phyloP scores from a whole-genome alignment of 2,113 vertebrate species.

The Forbesichthys papilliferus region DNA sequence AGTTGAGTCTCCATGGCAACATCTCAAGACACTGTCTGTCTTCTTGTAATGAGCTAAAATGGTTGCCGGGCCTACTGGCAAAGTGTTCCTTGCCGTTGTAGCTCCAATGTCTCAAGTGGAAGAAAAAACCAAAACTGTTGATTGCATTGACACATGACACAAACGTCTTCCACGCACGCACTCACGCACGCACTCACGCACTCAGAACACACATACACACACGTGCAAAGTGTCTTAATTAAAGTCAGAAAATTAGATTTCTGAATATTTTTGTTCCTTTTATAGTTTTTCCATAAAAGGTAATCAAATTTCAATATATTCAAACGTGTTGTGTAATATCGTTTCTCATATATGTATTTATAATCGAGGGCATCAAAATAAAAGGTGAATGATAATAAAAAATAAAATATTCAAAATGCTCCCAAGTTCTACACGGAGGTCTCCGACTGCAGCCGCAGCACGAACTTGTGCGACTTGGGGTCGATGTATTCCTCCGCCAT shows the following conservation, averaged over 20 bases:
- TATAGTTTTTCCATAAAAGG: background rate
- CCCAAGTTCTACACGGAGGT: constrained; percentile 84
- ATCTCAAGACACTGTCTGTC: background rate
- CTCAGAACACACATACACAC: background rate
- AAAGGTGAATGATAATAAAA: constrained; percentile 11
- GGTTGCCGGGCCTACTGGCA: background rate
- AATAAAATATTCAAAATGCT: constrained; percentile 4
- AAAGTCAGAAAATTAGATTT: background rate
- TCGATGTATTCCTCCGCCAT: constrained; percentile 93
- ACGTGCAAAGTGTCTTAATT: background rate
- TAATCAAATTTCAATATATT: constrained; percentile 41
- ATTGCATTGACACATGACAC: constrained; percentile 31
- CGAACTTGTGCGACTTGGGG: constrained; percentile 97
- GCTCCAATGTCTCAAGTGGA: constrained; percentile 23
- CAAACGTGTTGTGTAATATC: constrained; percentile 58
- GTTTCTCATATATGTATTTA: constrained; percentile 62
- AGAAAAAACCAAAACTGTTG: background rate
- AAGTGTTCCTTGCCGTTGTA: constrained; percentile 15
- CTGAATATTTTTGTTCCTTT: background rate
- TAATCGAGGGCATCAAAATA: constrained; percentile 37
- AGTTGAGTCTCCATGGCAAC: background rate
- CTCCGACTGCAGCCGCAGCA: constrained; percentile 94
- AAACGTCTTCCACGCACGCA: background rate
- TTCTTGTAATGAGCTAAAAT: background rate
- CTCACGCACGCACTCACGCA: constrained; percentile 2